Evolutionary conservation across 2,888 invertebrate species (phyloP), one percentile per base, ranked within the genome.

Genomic region (Cheilosia impressa): DNA sequence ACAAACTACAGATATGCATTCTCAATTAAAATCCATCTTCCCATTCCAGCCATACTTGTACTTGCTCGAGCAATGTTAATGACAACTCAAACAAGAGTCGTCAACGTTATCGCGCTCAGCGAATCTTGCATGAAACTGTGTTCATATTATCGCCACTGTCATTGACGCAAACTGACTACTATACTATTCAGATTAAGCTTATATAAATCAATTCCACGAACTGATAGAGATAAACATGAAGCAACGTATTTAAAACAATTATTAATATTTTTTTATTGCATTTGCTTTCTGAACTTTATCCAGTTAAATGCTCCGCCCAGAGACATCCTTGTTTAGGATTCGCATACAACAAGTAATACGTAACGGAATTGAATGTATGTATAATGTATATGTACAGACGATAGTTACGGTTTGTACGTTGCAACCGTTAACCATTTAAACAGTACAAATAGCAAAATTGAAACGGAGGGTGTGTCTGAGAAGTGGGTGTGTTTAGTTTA

Each of bases 81-180:
- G 58, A 45, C 65, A 55, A 55, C 55, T 68, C 75, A 76, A 76
- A 76, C 55, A 81, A 60, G 41, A 63, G 41, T 72, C 22, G 6
- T 45, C 7, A 43, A 47, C 45, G 1, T 52, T 71, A 72, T 66
- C 77, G 62, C 63, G 62, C 52, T 58, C 63, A 52, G 60, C 22
- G 31, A 57, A 65, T 76, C 62, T 66, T 9, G 19, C 17, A 19
- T 19, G 47, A 17, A 47, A 17, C 9, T 47, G 9, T 17, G 10
- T 47, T 19, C 19, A 5, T 53, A 27, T 27, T 24, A 53, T 53
- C 52, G 52, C 1, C 7, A 65, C 41, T 76, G 45, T 71, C 60
- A 77, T 72, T 82, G 82, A 83, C 77, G 82, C 62, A 62, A 41
- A 66, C 66, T 73, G 78, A 68, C 82, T 69, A 19, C 10, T 52